Evolutionary conservation across 2,797 vertebrate species (phyloP), one percentile per base, ranked within the genome.

Genomic region (Fratercula arctica): DNA sequence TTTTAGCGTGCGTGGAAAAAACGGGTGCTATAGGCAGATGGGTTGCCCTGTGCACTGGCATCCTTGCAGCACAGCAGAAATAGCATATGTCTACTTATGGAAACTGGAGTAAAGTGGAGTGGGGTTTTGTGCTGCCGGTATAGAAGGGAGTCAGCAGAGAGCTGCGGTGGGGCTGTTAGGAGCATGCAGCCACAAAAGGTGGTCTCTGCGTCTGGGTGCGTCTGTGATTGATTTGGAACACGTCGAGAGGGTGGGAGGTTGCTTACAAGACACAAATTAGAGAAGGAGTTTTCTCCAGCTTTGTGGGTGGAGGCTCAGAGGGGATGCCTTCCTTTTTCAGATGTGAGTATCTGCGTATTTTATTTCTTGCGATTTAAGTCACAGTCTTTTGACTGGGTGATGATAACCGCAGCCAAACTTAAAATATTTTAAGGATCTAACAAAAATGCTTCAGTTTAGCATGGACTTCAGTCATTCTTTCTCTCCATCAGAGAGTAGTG

Each of bases 11-110:
- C 60, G 29, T 89, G 88, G 87, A 77, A 90, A 90, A 87, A 94
- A 80, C 15, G 86, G 95, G 93, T 95, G 67, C 94, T 93, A 13
- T 7, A 67, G 92, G 96, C 92, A 88, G 93, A 95, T 87, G 96
- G 91, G 92, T 84, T 87, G 78, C 94, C 95, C 93, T 91, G 93
- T 95, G 82, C 89, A 35, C 85, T 93, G 92, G 96, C 93, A 93
- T 84, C 89, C 7, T 2, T 84, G 72, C 78, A 66, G 89, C 88
- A 66, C 80, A 51, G 86, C 94, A 96, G 95, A 96, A 96, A 91
- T 92, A 94, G 95, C 95, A 85, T 74, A 45, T 54, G 17, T 74
- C 88, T 73, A 63, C 95, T 93, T 94, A 64, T 9, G 80, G 96
- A 93, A 96, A 80, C 85, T 69, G 79, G 82, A 93, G 91, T 61